A percentile compares a stretch with the other conserved stretches of the same genome.
These are phyloP conservation scores for Pachyseris speciosa DNA, from an alignment of 64 coral and sea anemone genomes.

Conservation along the genomic window DNA sequence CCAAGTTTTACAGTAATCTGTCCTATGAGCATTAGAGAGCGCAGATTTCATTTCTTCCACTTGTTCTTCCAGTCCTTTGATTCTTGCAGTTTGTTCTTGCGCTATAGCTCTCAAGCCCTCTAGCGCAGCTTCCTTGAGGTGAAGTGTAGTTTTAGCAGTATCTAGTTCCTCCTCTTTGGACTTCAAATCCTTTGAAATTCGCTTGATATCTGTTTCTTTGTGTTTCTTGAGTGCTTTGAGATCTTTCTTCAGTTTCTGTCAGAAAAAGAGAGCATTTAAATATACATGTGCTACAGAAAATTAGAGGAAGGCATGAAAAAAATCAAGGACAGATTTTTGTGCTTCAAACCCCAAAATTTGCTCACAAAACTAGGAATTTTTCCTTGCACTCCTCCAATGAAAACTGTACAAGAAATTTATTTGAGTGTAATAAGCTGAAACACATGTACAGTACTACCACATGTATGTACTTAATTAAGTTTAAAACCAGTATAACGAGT, in stretches of 20 bases:
- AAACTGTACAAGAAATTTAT: too few species aligned
- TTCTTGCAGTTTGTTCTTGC: conserved; percentile 2
- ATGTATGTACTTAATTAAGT: too few species aligned
- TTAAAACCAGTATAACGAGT: too few species aligned
- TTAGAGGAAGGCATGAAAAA: too few species aligned
- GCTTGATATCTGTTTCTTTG: conserved; percentile 70
- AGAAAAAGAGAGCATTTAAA: too few species aligned
- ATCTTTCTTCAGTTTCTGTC: conserved; percentile 62
- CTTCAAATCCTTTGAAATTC: conserved; percentile 53
- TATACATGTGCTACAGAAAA: too few species aligned
- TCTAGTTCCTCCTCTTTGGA: conserved; percentile 56
- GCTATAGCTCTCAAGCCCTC: background rate
- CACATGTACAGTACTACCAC: too few species aligned
- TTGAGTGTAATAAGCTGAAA: too few species aligned
- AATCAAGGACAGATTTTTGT: too few species aligned
- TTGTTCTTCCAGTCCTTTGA: background rate
- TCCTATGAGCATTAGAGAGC: background rate
- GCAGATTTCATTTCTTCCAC: background rate
- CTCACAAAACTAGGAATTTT: too few species aligned
- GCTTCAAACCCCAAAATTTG: too few species aligned
- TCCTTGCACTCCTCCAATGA: too few species aligned
- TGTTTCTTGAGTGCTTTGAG: conserved; percentile 60
- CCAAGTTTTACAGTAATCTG: background rate
- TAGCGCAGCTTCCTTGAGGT: conserved; percentile 43
- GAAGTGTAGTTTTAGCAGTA: background rate